A percentile compares a stretch with the other conserved stretches of the same genome.
Conservation (phyloP, 1,140 invertebrate species). For the Meloidogyne exigua region DNA sequence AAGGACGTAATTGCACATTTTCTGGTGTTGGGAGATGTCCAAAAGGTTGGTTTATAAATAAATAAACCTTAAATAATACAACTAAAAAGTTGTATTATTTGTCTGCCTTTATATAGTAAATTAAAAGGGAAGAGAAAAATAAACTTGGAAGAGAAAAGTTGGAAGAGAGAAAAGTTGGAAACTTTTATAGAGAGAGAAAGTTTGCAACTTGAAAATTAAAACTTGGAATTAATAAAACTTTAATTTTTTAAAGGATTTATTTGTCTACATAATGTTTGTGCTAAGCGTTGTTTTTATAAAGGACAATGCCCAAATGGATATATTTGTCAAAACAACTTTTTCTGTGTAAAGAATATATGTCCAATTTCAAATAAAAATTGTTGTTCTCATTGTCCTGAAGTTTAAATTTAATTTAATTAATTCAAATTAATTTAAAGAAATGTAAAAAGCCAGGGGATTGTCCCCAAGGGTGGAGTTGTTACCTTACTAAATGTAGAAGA, state of each 20-base stretch:
- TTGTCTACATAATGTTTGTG: neutral
- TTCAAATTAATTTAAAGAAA: neutral
- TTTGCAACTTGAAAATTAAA: too few relatives aligned
- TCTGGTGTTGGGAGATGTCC: neutral
- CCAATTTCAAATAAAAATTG: neutral
- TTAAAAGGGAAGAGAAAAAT: too few relatives aligned
- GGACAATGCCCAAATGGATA: neutral
- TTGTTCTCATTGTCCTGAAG: neutral
- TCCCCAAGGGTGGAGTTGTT: neutral
- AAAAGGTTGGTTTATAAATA: neutral
- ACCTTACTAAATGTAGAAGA: neutral
- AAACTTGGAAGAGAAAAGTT: too few relatives aligned
- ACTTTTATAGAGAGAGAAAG: too few relatives aligned
- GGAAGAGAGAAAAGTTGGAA: too few relatives aligned
- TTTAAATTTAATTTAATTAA: neutral
- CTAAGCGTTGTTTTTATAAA: neutral
- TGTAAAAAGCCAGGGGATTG: neutral
- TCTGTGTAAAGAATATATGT: neutral
- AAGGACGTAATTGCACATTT: neutral
- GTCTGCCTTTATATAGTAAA: too few relatives aligned
- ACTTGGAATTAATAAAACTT: too few relatives aligned
- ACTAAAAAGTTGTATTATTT: too few relatives aligned
- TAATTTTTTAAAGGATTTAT: neutral
- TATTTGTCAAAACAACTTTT: neutral
- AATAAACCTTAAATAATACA: too few relatives aligned